Evolutionary conservation across 2,113 vertebrate species (phyloP), one percentile per base, ranked within the genome.

Genomic region (Gasterosteus aculeatus): DNA sequence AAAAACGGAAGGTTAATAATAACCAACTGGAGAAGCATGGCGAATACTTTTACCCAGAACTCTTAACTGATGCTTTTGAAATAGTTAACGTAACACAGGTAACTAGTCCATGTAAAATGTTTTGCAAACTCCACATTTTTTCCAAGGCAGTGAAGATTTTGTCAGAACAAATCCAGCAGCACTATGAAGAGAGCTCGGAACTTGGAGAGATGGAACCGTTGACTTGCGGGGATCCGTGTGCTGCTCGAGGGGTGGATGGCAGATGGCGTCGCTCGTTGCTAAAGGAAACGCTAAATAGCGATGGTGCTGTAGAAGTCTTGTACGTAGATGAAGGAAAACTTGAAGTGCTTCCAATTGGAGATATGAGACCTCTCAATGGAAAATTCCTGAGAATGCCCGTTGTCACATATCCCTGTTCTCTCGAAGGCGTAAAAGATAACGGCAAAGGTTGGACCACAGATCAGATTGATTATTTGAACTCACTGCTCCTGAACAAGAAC

Each of bases 351-450:
- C 89, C 86, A 2, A 75, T 90, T 18, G 80, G 83, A 19, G 81
- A 93, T 70, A 85, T 98, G 60, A 92, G 93, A 77, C 84, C 82
- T 10, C 81, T 98, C 69, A 90, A 92, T 19, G 60, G 77, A 0
- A 94, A 94, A 29, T 97, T 94, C 59, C 93, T 96, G 10, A 94
- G 89, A 15, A 93, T 97, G 94, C 97, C 97, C 0, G 95, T 98
- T 61, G 89, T 97, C 10, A 97, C 96, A 1, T 98, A 96, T 0
- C 72, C 49, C 0, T 97, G 96, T 11, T 93, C 95, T 8, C 57
- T 99, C 44, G 85, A 94, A 14, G 95, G 95, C 4, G 42, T 96
- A 68, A 92, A 90, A 0, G 92, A 94, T 18, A 72, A 89, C 0
- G 90, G 89, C 4, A 71, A 66, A 39, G 93, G 90, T 46, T 97